These are phyloP conservation scores for Synodontis membranacea DNA, from an alignment of 2,113 vertebrate species.

Conservation along the genomic window DNA sequence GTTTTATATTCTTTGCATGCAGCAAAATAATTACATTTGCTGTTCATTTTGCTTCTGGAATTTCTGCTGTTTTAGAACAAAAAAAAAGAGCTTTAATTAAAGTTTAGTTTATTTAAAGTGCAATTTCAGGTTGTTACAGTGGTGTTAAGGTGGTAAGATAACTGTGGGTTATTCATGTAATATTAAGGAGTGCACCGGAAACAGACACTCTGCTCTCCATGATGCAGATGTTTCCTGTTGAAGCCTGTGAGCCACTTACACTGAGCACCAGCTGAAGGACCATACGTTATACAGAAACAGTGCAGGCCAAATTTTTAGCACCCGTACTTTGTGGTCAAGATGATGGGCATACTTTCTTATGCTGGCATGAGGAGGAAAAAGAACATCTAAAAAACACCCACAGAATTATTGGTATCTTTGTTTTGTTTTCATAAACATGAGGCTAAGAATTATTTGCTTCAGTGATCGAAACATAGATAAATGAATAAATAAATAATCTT, in stretches of 20 bases:
- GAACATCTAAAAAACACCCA: too few species aligned
- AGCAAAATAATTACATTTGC: not conserved
- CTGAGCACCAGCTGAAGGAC: not conserved
- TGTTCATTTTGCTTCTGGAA: not conserved
- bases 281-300: not conserved
- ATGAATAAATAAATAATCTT: too few species aligned
- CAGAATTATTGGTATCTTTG: too few species aligned
- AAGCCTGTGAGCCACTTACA: not conserved
- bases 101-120: too few species aligned
- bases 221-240: slow-evolving; percentile 38
- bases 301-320: not conserved
- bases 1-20: not conserved
- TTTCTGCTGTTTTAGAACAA: not conserved
- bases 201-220: not conserved
- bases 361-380: not conserved
- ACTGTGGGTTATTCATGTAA: not conserved
- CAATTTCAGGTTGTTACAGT: not conserved
- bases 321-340: not conserved
- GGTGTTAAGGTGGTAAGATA: not conserved
- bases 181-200: slow-evolving; percentile 1
- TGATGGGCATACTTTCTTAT: not conserved
- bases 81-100: too few species aligned
- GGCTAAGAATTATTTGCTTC: too few species aligned
- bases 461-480: too few species aligned
- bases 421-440: too few species aligned